A percentile compares a stretch with the other conserved stretches of the same genome.
Evolutionary conservation across 2,113 vertebrate genomes (phyloP).

Genomic region (Martes martes): DNA sequence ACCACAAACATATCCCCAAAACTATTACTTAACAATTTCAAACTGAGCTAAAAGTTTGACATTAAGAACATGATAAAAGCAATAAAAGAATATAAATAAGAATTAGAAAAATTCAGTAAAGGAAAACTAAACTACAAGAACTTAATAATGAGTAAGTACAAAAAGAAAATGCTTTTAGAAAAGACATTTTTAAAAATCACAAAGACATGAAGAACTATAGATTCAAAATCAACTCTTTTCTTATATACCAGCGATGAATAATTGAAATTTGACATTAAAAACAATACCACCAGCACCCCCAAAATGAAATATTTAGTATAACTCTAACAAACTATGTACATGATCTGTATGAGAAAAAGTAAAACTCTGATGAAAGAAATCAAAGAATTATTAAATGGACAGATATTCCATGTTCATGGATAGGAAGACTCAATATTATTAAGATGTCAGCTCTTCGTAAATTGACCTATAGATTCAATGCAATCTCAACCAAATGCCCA

Average conservation of each 20-base stretch:
- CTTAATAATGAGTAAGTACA: not conserved
- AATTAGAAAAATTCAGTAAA: not conserved
- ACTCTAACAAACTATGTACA: not conserved
- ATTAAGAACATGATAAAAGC: not conserved
- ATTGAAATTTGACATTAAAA: not conserved
- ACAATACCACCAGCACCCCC: not conserved
- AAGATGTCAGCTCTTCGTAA: not conserved
- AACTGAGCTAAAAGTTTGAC: not conserved
- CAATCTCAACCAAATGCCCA: not conserved
- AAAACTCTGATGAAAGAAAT: not conserved
- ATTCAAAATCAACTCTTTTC: not conserved
- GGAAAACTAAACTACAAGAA: not conserved
- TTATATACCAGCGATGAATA: not conserved
- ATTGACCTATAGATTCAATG: not conserved
- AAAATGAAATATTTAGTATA: not conserved
- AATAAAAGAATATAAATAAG: not conserved
- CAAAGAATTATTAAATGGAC: not conserved
- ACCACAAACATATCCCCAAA: not conserved
- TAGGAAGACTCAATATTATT: not conserved
- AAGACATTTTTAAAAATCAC: not conserved
- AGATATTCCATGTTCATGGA: not conserved
- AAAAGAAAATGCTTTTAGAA: not conserved
- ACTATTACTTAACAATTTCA: not conserved
- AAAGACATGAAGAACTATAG: not conserved
- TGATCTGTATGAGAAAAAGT: not conserved